Base-by-base conservation (phyloP, 1,140 invertebrate genomes). In the Mya arenaria region DNA sequence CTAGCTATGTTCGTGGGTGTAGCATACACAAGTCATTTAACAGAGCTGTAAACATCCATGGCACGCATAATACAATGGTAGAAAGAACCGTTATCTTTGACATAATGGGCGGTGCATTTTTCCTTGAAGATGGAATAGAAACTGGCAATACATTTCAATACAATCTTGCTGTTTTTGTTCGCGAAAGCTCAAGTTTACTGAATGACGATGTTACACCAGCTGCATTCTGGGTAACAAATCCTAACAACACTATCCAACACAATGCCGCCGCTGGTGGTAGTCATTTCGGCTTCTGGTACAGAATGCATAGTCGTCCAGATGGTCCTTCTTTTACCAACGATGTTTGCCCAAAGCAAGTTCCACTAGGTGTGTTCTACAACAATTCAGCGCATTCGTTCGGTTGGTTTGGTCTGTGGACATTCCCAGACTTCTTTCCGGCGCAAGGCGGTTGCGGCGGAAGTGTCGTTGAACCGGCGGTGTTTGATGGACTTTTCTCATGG, bases 121-220 rank as follows among this genome's bases (percentile, higher is more conserved):
- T 92, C 78, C 68, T 92, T 23, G 91, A 92, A 82, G 91, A 92
- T 84, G 90, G 91, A 25, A 86, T 91, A 41, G 91, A 92, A 83
- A 88, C 86, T 2, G 88, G 87, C 5, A 92, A 91, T 77, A 87
- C 84, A 4, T 87, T 91, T 63, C 85, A 88, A 79, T 91, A 91
- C 82, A 92, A 92, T 83, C 79, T 92, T 36, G 90, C 79, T 4
- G 82, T 92, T 0, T 91, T 90, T 85, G 91, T 92, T 1, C 84
- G 36, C 41, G 78, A 86, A 25, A 90, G 90, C 73, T 86, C 91
- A 8, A 87, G 85, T 69, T 82, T 92, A 25, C 80, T 89, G 3
- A 92, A 92, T 72, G 91, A 92, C 79, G 91, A 92, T 77, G 79
- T 92, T 25, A 92, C 91, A 17, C 91, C 91, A 19, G 90, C 91